Evolutionary conservation across 2,888 invertebrate genomes (phyloP).

Genomic region (Psylliodes chrysocephalus): DNA sequence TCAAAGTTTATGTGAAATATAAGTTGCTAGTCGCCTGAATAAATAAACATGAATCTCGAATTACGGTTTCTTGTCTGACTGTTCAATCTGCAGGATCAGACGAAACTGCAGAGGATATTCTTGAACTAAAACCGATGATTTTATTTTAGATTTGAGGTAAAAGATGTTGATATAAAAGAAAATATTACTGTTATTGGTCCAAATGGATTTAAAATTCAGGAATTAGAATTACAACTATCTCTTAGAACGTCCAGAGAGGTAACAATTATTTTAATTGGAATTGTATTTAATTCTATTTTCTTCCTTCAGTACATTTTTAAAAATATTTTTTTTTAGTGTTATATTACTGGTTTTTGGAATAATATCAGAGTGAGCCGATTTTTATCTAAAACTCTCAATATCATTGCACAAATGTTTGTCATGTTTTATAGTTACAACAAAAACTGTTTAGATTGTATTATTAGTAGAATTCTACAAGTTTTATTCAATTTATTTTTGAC

Average conservation of each 20-base stretch:
- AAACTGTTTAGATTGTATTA: conserved; percentile 6
- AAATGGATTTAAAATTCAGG: conserved; percentile 10
- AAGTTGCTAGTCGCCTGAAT: no score
- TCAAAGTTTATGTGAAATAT: no score
- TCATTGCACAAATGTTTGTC: conserved; percentile 13
- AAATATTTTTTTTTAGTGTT: conserved; percentile 32
- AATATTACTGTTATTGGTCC: conserved; percentile 17
- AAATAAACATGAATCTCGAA: no score
- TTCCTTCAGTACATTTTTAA: no score
- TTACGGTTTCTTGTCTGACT: no score
- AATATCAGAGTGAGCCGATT: conserved; percentile 22
- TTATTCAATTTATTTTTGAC: not conserved
- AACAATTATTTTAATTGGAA: no score
- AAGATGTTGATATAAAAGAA: conserved; percentile 14
- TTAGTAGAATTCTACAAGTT: not conserved
- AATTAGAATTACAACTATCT: conserved; percentile 7
- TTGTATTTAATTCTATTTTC: no score
- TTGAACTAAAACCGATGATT: no score
- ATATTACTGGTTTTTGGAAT: conserved; percentile 34
- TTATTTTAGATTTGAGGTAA: conserved; percentile 13
- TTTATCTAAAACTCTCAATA: conserved; percentile 21
- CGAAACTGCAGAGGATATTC: no score
- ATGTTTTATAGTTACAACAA: conserved; percentile 29
- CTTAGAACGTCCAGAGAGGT: conserved; percentile 17
- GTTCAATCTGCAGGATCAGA: no score